Percentiles rank a stretch among this genome's conserved stretches.
phyloP scores from a whole-genome alignment of 2,113 vertebrate genomes.

The Raja brachyura region DNA sequence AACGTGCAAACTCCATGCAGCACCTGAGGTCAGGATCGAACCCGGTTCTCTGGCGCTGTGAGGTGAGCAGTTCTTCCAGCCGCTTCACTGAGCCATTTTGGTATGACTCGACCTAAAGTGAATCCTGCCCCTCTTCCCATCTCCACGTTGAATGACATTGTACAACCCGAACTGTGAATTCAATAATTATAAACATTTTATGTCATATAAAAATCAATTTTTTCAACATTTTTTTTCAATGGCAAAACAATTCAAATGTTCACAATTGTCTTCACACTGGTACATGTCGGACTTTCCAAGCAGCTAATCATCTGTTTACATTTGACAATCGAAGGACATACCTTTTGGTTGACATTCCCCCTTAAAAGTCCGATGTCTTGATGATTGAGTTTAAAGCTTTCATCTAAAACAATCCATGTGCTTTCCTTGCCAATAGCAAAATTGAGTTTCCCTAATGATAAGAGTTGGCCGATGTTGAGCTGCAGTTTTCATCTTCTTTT shows the following conservation, averaged over 20 bases:
- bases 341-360: not conserved
- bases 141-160: not conserved
- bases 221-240: not conserved
- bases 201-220: not conserved
- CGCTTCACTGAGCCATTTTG: no score
- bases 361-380: not conserved
- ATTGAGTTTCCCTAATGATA: not conserved
- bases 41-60: no score
- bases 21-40: no score
- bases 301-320: not conserved
- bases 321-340: not conserved
- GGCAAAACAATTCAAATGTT: not conserved
- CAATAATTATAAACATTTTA: not conserved
- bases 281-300: not conserved
- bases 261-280: not conserved
- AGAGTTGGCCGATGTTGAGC: not conserved
- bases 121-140: no score
- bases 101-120: not conserved
- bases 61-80: no score
- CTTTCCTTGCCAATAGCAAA: not conserved
- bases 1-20: no score
- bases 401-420: not conserved
- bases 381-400: not conserved
- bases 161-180: not conserved
- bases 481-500: not conserved